phyloP scores from a whole-genome alignment of 1,140 invertebrate genomes.

The Agraylea sexmaculata region DNA sequence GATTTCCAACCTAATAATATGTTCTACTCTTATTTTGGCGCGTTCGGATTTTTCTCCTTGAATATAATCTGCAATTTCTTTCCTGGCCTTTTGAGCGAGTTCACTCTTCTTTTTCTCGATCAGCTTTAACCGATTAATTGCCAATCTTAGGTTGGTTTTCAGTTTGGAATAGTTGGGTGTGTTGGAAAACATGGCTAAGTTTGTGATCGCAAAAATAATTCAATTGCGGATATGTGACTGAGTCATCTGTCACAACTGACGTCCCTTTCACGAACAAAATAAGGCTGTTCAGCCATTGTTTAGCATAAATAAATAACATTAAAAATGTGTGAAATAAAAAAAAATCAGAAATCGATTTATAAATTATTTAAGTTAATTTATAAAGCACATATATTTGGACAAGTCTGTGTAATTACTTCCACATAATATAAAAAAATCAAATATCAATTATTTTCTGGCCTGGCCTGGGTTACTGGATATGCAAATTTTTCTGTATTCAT shows the following conservation, averaged over 20 bases:
- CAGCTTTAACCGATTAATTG: conserved; percentile 87
- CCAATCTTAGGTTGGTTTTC: conserved; percentile 89
- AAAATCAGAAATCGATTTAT: too few relatives aligned
- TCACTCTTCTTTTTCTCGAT: conserved; percentile 98
- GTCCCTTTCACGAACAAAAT: neutral
- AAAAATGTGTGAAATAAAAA: too few relatives aligned
- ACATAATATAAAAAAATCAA: too few relatives aligned
- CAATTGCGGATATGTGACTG: conserved; percentile 13
- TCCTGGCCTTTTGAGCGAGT: conserved; percentile 85
- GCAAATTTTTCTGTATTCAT: too few relatives aligned
- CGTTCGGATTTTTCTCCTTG: conserved; percentile 79
- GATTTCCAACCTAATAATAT: conserved; percentile 68
- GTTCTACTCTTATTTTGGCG: conserved; percentile 94
- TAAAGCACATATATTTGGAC: too few relatives aligned
- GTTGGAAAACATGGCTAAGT: conserved; percentile 65
- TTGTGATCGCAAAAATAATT: neutral
- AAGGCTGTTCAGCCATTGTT: too few relatives aligned
- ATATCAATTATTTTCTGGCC: too few relatives aligned
- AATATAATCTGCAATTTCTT: conserved; percentile 97
- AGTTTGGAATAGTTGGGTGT: conserved; percentile 87
- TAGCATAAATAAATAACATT: too few relatives aligned
- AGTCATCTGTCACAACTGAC: neutral
- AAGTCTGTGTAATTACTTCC: too few relatives aligned
- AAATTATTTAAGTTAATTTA: too few relatives aligned
- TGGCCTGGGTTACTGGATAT: too few relatives aligned